Evolutionary conservation across 2,888 invertebrate genomes (phyloP).

Genomic region (Psylliodes chrysocephalus): DNA sequence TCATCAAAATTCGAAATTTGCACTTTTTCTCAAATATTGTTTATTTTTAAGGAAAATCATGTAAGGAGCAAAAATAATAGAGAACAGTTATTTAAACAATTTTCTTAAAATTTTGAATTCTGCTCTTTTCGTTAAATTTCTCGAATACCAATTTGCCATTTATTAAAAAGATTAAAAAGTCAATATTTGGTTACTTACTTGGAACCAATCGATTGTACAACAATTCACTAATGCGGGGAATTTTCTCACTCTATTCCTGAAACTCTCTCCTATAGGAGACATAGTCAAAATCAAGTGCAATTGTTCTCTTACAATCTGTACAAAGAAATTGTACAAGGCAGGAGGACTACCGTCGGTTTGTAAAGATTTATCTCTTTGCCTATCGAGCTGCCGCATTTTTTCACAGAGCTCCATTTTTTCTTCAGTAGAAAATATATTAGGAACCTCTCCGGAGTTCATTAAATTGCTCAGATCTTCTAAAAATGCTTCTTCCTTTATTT

Average conservation of each 20-base stretch:
- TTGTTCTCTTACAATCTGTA: constrained; percentile 88
- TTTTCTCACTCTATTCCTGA: constrained; percentile 84
- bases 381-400: constrained; percentile 91
- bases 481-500: constrained; percentile 94
- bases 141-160: too few species aligned
- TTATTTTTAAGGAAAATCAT: too few species aligned
- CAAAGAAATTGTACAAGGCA: constrained; percentile 91
- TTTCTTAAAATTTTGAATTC: too few species aligned
- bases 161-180: too few species aligned
- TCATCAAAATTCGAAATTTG: too few species aligned
- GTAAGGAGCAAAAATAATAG: too few species aligned
- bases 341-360: constrained; percentile 94
- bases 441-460: constrained; percentile 93
- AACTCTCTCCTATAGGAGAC: constrained; percentile 90
- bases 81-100: too few species aligned
- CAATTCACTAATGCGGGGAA: constrained; percentile 95
- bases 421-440: constrained; percentile 86
- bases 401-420: constrained; percentile 92
- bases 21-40: too few species aligned
- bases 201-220: constrained; percentile 97
- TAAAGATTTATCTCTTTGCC: constrained; percentile 84
- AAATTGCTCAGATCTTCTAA: constrained; percentile 93
- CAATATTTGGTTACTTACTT: constrained; percentile 65
- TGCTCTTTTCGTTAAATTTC: too few species aligned
- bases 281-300: constrained; percentile 89